A percentile compares a stretch with the other conserved stretches of the same genome.
Conservation (phyloP, 2,113 vertebrate genomes). For the Suncus etruscus region DNA sequence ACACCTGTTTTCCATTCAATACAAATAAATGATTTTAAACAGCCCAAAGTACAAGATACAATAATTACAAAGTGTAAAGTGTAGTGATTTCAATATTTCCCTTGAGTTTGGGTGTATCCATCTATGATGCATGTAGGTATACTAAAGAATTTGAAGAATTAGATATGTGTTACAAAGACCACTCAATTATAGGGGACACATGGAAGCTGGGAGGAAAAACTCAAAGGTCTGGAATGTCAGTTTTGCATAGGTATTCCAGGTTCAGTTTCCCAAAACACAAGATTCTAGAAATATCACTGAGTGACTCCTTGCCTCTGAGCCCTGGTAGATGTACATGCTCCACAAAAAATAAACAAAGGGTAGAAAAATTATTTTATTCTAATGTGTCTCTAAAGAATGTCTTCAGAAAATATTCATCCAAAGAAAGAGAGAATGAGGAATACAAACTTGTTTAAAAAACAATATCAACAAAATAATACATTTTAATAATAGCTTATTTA, state of each 20-base stretch:
- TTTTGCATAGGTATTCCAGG: too few species aligned
- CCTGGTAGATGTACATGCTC: too few species aligned
- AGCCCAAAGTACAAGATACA: slow-evolving; percentile 56
- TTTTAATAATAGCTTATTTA: background rate
- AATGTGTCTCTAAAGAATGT: background rate
- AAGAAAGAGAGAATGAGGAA: background rate
- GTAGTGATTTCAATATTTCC: slow-evolving; percentile 4
- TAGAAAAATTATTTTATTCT: background rate
- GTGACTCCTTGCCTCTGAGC: too few species aligned
- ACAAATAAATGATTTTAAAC: slow-evolving; percentile 59
- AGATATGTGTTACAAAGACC: background rate
- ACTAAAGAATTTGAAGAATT: slow-evolving; percentile 1
- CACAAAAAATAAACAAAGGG: background rate
- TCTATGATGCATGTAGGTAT: background rate
- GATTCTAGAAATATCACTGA: too few species aligned
- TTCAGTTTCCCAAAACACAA: too few species aligned
- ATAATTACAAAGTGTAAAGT: slow-evolving; percentile 11
- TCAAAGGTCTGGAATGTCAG: too few species aligned
- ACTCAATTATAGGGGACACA: background rate
- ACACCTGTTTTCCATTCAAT: slow-evolving; percentile 68
- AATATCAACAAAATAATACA: background rate
- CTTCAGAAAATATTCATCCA: background rate
- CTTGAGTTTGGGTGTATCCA: background rate
- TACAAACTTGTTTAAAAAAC: slow-evolving; percentile 10
- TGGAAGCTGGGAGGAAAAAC: background rate